These are phyloP conservation scores for Melanotaenia pygmaea DNA, from an alignment of 2,797 vertebrate species.

Conservation along the genomic window DNA sequence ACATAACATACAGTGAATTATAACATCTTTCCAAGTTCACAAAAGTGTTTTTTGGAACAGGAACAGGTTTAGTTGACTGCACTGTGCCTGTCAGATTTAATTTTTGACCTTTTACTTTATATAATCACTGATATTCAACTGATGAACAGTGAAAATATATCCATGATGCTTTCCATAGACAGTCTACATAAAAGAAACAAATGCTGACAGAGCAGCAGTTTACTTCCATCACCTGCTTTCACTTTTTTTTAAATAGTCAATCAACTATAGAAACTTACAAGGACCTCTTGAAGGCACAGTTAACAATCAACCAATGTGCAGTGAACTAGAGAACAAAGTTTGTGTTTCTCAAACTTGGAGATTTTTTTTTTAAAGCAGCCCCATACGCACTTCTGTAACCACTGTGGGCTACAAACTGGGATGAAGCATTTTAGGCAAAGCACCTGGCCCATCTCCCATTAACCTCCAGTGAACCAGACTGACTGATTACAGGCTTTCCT, in stretches of 20 bases:
- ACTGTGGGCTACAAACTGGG: slow-evolving; percentile 6
- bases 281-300: background rate
- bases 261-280: slow-evolving; percentile 10
- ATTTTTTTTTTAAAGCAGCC: slow-evolving; percentile 6
- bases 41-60: background rate
- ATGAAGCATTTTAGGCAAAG: slow-evolving; percentile 15
- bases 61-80: background rate
- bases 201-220: slow-evolving; percentile 1
- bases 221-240: background rate
- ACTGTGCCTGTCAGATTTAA: background rate
- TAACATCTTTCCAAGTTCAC: background rate
- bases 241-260: slow-evolving; percentile 12
- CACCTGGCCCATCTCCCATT: slow-evolving; percentile 22
- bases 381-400: background rate
- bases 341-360: slow-evolving; percentile 4
- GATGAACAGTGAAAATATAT: background rate
- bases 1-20: no score
- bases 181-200: slow-evolving; percentile 2
- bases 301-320: slow-evolving; percentile 4
- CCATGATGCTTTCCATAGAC: background rate
- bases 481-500: slow-evolving; percentile 34
- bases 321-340: background rate
- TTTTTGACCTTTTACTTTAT: background rate
- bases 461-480: slow-evolving; percentile 22
- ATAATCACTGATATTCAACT: background rate